These are phyloP conservation scores for Cassiopea xamachana DNA, from an alignment of 30 jellyfish, hydroid and myxozoan genomes.

Conservation along the genomic window DNA sequence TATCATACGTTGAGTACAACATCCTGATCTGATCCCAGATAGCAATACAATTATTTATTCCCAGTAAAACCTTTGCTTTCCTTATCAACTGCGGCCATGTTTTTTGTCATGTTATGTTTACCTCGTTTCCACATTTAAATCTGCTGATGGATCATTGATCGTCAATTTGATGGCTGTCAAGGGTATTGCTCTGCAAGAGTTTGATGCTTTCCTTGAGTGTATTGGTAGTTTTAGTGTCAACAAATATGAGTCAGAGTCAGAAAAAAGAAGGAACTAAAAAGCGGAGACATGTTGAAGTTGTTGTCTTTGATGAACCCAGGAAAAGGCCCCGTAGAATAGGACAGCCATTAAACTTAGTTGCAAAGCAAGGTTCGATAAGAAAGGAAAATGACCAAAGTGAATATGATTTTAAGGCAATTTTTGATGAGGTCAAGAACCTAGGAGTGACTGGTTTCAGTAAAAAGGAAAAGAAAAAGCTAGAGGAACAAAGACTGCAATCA, in stretches of 20 bases:
- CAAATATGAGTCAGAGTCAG: not conserved
- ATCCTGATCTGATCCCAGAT: too few relatives aligned
- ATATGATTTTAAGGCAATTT: conserved; percentile 64
- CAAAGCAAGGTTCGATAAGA: not conserved
- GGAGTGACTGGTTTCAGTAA: conserved; percentile 85
- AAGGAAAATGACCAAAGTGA: conserved; percentile 3
- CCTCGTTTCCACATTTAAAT: too few relatives aligned
- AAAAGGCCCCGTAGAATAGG: conserved; percentile 10
- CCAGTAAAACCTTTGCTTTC: too few relatives aligned
- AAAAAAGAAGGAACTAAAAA: not conserved
- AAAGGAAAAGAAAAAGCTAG: conserved; percentile 58
- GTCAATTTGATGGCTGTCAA: too few relatives aligned
- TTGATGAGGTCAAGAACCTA: conserved; percentile 70
- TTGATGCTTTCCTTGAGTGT: not conserved
- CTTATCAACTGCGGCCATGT: too few relatives aligned
- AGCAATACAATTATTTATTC: too few relatives aligned
- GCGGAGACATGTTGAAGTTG: conserved; percentile 72
- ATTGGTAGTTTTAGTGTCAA: not conserved
- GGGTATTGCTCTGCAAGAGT: too few relatives aligned
- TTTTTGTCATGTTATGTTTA: too few relatives aligned
- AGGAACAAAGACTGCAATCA: conserved; percentile 59
- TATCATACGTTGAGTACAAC: too few relatives aligned
- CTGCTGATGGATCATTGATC: too few relatives aligned
- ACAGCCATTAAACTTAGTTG: not conserved
- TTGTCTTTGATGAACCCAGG: conserved; percentile 83